A percentile compares a stretch with the other conserved stretches of the same genome.
These are phyloP conservation scores for Tetramorium simillimum DNA, from an alignment of 1,140 invertebrate genomes.

Conservation along the genomic window DNA sequence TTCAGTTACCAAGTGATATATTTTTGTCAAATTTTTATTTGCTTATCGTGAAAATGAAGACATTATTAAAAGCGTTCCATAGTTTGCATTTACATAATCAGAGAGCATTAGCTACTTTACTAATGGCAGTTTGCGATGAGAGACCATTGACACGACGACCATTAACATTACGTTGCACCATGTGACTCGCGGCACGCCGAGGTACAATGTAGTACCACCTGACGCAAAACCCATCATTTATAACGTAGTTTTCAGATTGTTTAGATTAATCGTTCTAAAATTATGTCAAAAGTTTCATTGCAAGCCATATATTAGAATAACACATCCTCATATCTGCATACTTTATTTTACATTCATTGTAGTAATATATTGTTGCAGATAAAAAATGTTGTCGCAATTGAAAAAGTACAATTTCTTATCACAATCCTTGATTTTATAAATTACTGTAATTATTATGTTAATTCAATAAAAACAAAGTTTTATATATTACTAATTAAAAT, in stretches of 20 bases:
- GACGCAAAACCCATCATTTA: slow-evolving; percentile 60
- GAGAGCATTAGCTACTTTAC: slow-evolving; percentile 48
- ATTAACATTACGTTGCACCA: slow-evolving; percentile 58
- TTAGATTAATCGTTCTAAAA: slow-evolving; percentile 55
- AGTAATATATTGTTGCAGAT: not conserved
- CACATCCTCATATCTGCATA: slow-evolving; percentile 2
- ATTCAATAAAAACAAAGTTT: not conserved
- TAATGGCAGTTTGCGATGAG: slow-evolving; percentile 47
- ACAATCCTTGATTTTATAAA: not conserved
- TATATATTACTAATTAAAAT: not conserved
- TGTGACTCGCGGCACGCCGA: slow-evolving; percentile 57
- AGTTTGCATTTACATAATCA: slow-evolving; percentile 51
- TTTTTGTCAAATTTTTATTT: not conserved
- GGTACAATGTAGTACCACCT: slow-evolving; percentile 61
- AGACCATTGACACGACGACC: slow-evolving; percentile 52
- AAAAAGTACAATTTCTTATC: not conserved
- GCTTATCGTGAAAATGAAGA: not conserved
- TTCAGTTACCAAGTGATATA: not conserved
- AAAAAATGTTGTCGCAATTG: not conserved
- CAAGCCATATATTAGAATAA: slow-evolving; percentile 20
- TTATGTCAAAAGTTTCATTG: slow-evolving; percentile 56
- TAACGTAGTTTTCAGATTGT: slow-evolving; percentile 56
- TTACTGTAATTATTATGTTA: not conserved
- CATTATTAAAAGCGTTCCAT: not conserved
- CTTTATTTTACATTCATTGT: not conserved